phyloP scores from a whole-genome alignment of 2,888 invertebrate genomes.

The Sesia bembeciformis region DNA sequence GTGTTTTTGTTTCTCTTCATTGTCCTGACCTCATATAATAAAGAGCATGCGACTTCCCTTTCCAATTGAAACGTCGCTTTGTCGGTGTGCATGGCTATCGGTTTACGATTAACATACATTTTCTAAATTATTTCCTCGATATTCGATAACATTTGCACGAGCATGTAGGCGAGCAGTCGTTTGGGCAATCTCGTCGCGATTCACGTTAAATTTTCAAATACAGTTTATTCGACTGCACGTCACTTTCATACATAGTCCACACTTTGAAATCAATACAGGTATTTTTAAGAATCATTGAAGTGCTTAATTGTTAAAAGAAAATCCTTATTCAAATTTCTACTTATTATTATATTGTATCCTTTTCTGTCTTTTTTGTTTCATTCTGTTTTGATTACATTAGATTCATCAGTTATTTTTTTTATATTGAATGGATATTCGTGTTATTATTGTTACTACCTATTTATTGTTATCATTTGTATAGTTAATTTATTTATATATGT shows the following conservation, averaged over 20 bases:
- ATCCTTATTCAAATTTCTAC: not conserved
- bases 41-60: slow-evolving; percentile 44
- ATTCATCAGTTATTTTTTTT: no score
- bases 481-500: no score
- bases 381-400: not conserved
- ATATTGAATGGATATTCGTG: no score
- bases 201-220: slow-evolving; percentile 13
- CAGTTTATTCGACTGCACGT: slow-evolving; percentile 52
- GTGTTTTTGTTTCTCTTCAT: slow-evolving; percentile 33
- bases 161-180: slow-evolving; percentile 57
- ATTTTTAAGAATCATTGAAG: no score
- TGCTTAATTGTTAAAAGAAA: no score
- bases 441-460: no score
- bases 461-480: no score
- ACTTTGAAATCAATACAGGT: slow-evolving; percentile 44
- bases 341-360: not conserved
- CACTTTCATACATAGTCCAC: slow-evolving; percentile 45
- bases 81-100: slow-evolving; percentile 66
- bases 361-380: not conserved
- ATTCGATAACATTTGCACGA: slow-evolving; percentile 32
- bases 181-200: slow-evolving; percentile 17
- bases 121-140: slow-evolving; percentile 33
- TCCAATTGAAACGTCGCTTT: slow-evolving; percentile 30
- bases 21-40: slow-evolving; percentile 61
- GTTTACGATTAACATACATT: slow-evolving; percentile 36